A percentile compares a stretch with the other conserved stretches of the same genome.
Conservation (phyloP, 2,888 invertebrate genomes). For the Cerastis leucographa region DNA sequence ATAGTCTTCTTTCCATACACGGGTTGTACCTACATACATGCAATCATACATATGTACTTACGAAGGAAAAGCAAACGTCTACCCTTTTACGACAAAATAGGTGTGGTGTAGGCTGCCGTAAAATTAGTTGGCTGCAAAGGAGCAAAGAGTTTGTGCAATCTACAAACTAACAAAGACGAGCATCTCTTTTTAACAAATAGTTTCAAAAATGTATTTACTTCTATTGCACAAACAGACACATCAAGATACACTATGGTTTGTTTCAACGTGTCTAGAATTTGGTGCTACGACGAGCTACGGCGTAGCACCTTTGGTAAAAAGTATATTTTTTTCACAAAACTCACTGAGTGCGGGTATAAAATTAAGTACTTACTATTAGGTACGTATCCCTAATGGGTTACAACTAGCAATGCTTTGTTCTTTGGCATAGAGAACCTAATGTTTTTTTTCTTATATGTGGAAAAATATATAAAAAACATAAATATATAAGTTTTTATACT, state of each 20-base stretch:
- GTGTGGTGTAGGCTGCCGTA: neutral
- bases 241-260: neutral
- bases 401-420: no score
- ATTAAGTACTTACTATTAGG: no score
- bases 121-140: neutral
- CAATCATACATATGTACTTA: neutral
- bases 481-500: no score
- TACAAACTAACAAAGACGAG: neutral
- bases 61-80: neutral
- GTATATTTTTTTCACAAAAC: neutral
- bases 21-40: neutral
- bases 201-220: no score
- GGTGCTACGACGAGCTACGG: conserved; percentile 20
- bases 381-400: no score
- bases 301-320: neutral
- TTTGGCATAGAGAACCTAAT: neutral
- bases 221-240: neutral
- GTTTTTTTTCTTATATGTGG: neutral
- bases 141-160: neutral
- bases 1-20: neutral
- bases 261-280: neutral
- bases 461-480: neutral
- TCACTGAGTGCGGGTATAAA: neutral
- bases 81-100: neutral
- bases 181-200: neutral